A percentile compares a stretch with the other conserved stretches of the same genome.
These are phyloP conservation scores for Megalopta genalis DNA, from an alignment of 1,140 invertebrate species.

Conservation along the genomic window DNA sequence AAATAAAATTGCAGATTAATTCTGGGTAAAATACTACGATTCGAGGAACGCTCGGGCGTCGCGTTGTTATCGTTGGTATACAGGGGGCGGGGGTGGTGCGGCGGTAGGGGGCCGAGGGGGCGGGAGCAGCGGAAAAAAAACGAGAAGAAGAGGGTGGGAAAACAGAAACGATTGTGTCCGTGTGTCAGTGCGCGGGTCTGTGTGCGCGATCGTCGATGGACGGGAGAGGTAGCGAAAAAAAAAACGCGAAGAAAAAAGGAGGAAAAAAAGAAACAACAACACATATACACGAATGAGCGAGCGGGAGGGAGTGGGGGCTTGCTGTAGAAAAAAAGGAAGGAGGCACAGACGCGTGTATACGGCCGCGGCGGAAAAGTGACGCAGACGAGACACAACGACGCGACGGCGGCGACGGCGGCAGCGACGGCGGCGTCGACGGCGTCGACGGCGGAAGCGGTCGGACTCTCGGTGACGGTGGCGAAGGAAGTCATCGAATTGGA, in stretches of 20 bases:
- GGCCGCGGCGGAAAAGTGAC: constrained; percentile 16
- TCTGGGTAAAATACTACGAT: constrained; percentile 45
- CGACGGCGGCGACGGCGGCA: background rate
- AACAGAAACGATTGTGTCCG: constrained; percentile 37
- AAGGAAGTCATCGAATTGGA: constrained; percentile 48
- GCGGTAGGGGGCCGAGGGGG: background rate
- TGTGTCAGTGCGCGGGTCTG: background rate
- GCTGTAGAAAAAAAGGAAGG: too few species aligned
- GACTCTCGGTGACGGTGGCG: too few species aligned
- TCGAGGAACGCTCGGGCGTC: constrained; percentile 37
- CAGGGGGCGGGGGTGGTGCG: background rate
- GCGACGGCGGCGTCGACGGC: too few species aligned
- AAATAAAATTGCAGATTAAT: constrained; percentile 52
- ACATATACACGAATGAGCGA: background rate
- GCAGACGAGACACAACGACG: constrained; percentile 8
- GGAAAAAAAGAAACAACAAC: background rate
- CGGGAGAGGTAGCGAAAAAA: background rate
- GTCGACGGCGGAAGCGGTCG: background rate
- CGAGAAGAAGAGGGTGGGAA: constrained; percentile 18
- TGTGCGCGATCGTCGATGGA: constrained; percentile 14
- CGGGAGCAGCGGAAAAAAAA: background rate
- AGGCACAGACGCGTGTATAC: background rate
- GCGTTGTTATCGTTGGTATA: constrained; percentile 42
- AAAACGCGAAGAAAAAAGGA: constrained; percentile 1
- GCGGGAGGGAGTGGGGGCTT: background rate